A percentile compares a stretch with the other conserved stretches of the same genome.
phyloP scores from a whole-genome alignment of 30 jellyfish, hydroid and myxozoan genomes.

The Pelagia noctiluca region DNA sequence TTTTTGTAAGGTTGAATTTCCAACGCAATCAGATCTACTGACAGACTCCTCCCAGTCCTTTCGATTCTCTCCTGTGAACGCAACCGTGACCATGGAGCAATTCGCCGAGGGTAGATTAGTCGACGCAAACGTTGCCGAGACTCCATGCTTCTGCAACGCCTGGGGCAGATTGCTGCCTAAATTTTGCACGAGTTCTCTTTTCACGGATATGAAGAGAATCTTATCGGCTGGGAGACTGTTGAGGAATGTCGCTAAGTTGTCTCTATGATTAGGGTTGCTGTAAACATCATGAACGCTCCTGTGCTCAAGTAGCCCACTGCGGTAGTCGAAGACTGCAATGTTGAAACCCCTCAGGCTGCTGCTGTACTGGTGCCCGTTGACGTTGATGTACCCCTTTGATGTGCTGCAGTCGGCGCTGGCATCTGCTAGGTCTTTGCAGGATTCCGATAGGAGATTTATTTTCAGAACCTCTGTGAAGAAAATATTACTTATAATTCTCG shows the following conservation, averaged over 20 bases:
- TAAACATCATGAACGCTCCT: background rate
- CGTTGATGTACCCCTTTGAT: slow-evolving; percentile 19
- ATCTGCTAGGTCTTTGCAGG: slow-evolving; percentile 15
- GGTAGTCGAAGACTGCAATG: slow-evolving; percentile 33
- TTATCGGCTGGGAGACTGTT: slow-evolving; percentile 17
- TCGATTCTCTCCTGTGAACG: slow-evolving; percentile 12
- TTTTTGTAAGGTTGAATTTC: background rate
- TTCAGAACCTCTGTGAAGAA: slow-evolving; percentile 32
- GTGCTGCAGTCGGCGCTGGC: background rate
- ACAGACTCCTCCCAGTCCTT: slow-evolving; percentile 29
- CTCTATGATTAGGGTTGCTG: background rate
- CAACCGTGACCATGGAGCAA: slow-evolving; percentile 7
- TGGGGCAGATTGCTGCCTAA: slow-evolving; percentile 4
- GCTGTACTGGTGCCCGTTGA: slow-evolving; percentile 58
- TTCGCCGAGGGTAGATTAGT: background rate
- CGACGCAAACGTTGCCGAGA: slow-evolving; percentile 37
- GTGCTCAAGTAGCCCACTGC: slow-evolving; percentile 42
- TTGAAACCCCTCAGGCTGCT: slow-evolving; percentile 11
- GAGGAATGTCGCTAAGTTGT: background rate
- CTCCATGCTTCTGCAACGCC: slow-evolving; percentile 27
- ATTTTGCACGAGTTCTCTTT: background rate
- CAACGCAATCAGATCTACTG: background rate
- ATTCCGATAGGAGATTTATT: slow-evolving; percentile 11
- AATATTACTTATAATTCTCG: too few species aligned
- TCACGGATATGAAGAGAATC: slow-evolving; percentile 5